A percentile compares a stretch with the other conserved stretches of the same genome.
These are phyloP conservation scores for Drosophila melanogaster DNA, from an alignment of 1,140 invertebrate species.

Conservation along the genomic window DNA sequence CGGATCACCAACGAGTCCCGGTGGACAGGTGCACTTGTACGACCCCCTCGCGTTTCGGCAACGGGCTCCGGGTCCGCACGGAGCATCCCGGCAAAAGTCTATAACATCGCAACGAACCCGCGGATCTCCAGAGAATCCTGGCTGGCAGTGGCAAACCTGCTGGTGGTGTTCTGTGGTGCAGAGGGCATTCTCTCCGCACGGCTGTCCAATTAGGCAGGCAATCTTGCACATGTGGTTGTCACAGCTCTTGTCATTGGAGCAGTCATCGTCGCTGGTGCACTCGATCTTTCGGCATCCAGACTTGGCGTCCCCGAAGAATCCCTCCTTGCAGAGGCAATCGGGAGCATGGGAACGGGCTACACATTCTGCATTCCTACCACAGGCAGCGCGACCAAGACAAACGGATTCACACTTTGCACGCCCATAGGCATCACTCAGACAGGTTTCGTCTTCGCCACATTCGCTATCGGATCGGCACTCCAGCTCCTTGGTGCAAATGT, in stretches of 20 bases:
- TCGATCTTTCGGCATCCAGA: constrained; percentile 91
- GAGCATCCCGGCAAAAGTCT: constrained; percentile 91
- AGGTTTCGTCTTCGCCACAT: constrained; percentile 89
- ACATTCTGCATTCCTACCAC: constrained; percentile 93
- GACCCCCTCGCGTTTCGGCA: constrained; percentile 93
- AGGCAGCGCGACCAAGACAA: constrained; percentile 89
- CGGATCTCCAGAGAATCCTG: constrained; percentile 93
- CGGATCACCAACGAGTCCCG: constrained; percentile 92
- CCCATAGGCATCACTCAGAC: constrained; percentile 88
- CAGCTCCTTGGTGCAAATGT: constrained; percentile 92
- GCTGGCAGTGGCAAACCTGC: constrained; percentile 92
- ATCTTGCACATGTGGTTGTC: constrained; percentile 92
- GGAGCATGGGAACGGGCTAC: constrained; percentile 88
- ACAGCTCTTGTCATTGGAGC: constrained; percentile 92
- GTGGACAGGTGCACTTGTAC: constrained; percentile 92
- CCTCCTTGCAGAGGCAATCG: constrained; percentile 90
- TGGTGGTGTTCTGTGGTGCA: constrained; percentile 92
- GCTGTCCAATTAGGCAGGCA: constrained; percentile 91
- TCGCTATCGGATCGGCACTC: constrained; percentile 89
- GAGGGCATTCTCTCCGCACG: constrained; percentile 92
- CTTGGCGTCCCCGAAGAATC: constrained; percentile 92
- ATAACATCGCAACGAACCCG: constrained; percentile 89
- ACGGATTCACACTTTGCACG: constrained; percentile 90
- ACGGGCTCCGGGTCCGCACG: constrained; percentile 92
- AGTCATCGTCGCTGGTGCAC: constrained; percentile 89